Conservation (phyloP, 2,113 vertebrate genomes). For the Pitta sordida region DNA sequence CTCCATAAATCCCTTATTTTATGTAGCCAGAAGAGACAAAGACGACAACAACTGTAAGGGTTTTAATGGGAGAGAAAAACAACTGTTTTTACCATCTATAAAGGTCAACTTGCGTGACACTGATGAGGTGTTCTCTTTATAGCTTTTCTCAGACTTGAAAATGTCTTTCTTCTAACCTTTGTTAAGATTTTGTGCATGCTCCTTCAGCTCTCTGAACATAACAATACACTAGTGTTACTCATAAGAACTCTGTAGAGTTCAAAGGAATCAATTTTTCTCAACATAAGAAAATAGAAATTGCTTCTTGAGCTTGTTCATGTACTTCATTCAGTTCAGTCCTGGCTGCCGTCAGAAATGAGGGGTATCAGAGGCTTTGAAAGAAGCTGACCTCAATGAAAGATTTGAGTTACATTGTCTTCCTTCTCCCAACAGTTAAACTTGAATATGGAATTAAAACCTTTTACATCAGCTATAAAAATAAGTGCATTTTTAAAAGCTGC, state of each 20-base stretch:
- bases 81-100: background rate
- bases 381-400: background rate
- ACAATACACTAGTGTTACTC: background rate
- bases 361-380: background rate
- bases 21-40: background rate
- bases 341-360: background rate
- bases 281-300: background rate
- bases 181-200: background rate
- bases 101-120: background rate
- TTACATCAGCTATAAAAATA: background rate
- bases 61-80: background rate
- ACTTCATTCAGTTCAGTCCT: background rate
- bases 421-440: background rate
- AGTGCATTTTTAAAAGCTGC: background rate
- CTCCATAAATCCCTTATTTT: background rate
- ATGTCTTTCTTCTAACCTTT: background rate
- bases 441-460: background rate
- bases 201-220: background rate
- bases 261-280: background rate
- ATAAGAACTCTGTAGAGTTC: background rate
- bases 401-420: background rate
- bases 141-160: background rate
- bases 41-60: background rate
- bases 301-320: background rate
- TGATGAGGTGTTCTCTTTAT: background rate